Conservation (phyloP, 2,113 vertebrate species). For the Dicerorhinus sumatrensis region DNA sequence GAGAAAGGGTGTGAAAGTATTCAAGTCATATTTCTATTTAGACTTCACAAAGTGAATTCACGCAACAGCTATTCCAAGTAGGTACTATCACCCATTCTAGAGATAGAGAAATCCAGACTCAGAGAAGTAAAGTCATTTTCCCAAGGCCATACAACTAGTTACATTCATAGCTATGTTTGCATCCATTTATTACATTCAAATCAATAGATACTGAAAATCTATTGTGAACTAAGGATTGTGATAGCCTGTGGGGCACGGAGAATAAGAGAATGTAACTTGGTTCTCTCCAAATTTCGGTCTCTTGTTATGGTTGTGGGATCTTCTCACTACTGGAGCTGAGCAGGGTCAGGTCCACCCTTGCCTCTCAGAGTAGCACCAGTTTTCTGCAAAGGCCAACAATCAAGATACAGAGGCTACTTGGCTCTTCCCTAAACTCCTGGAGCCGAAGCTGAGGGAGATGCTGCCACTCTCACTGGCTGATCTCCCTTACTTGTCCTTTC, state of each 20-base stretch:
- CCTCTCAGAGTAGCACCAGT: not conserved
- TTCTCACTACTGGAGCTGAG: not conserved
- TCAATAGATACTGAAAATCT: not conserved
- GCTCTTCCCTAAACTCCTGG: not conserved
- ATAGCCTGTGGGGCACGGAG: not conserved
- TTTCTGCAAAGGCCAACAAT: not conserved
- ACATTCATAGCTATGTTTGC: no score
- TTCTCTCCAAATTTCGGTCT: not conserved
- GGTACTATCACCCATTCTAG: not conserved
- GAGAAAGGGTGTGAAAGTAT: not conserved
- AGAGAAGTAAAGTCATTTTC: not conserved
- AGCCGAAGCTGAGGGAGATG: no score
- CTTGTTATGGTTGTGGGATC: not conserved
- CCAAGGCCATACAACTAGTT: not conserved
- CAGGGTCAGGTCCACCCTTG: not conserved
- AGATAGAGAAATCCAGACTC: not conserved
- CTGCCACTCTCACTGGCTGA: not conserved
- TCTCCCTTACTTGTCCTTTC: not conserved
- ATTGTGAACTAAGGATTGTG: not conserved
- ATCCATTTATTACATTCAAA: not conserved
- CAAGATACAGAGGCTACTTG: not conserved
- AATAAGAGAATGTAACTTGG: not conserved
- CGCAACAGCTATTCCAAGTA: rapidly evolving
- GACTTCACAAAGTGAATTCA: not conserved
- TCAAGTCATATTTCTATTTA: not conserved